These are phyloP conservation scores for Oreotrochilus melanogaster DNA, from an alignment of 2,113 vertebrate species.

Conservation along the genomic window DNA sequence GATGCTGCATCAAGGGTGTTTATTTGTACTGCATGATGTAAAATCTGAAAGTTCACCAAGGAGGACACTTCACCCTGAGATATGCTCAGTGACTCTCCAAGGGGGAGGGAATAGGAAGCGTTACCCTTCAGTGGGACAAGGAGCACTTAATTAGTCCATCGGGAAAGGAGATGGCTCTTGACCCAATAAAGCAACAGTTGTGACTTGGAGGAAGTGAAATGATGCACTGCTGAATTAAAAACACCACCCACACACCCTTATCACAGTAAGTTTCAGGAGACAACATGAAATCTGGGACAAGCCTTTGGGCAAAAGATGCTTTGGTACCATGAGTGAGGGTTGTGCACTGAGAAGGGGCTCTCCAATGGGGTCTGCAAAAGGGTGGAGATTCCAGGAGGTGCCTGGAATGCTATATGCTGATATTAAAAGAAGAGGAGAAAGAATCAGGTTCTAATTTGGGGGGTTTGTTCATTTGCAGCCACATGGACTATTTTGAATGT, in stretches of 20 bases:
- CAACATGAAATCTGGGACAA: neutral
- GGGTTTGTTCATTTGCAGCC: neutral
- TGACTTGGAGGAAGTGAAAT: neutral
- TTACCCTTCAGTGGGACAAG: neutral
- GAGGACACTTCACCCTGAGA: neutral
- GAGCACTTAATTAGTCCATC: neutral
- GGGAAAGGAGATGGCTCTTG: neutral
- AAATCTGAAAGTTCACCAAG: neutral
- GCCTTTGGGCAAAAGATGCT: neutral
- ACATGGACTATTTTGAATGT: neutral
- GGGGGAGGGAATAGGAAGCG: neutral
- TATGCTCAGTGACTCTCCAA: rapidly evolving
- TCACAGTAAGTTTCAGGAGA: neutral
- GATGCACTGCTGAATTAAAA: neutral
- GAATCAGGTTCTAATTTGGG: rapidly evolving
- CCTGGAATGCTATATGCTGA: neutral
- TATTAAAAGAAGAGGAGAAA: neutral
- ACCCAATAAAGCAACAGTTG: neutral
- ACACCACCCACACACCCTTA: neutral
- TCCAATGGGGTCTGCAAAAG: neutral
- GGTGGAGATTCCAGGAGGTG: neutral
- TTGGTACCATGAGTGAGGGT: neutral
- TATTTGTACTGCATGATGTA: neutral
- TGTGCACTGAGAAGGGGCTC: neutral
- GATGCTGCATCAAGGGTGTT: neutral